Conservation (phyloP, 1,140 invertebrate species). For the Doryteuthis pealeii region DNA sequence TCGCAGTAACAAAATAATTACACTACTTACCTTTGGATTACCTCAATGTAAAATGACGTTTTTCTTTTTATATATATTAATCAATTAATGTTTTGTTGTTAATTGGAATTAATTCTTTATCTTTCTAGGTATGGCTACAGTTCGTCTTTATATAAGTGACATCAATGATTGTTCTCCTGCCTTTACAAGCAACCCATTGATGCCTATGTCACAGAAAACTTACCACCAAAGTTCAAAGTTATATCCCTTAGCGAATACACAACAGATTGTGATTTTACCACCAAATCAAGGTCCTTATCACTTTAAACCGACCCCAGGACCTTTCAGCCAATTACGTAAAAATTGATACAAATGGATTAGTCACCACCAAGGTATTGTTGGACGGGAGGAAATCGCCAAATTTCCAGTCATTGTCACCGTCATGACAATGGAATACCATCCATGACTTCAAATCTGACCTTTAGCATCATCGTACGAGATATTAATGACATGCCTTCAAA, state of each 20-base stretch:
- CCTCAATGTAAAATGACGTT: too few relatives aligned
- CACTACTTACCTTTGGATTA: too few relatives aligned
- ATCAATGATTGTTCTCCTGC: conserved; percentile 91
- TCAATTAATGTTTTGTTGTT: background rate
- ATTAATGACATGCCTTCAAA: conserved; percentile 90
- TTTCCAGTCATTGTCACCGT: conserved; percentile 78
- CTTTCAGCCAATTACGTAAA: conserved; percentile 70
- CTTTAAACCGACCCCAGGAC: conserved; percentile 77
- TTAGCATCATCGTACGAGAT: conserved; percentile 79
- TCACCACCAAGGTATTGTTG: conserved; percentile 76
- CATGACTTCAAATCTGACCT: conserved; percentile 77
- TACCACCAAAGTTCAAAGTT: conserved; percentile 79
- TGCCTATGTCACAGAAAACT: conserved; percentile 86
- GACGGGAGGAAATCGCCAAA: conserved; percentile 79
- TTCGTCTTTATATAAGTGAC: conserved; percentile 78
- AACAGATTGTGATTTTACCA: conserved; percentile 83
- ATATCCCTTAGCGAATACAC: conserved; percentile 75
- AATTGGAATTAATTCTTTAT: conserved; percentile 7
- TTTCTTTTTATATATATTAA: too few relatives aligned
- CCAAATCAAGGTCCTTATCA: conserved; percentile 88
- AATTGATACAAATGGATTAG: conserved; percentile 76
- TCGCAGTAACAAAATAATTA: too few relatives aligned
- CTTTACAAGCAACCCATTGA: conserved; percentile 77
- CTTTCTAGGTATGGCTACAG: conserved; percentile 72
- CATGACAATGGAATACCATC: conserved; percentile 80